These are phyloP conservation scores for Brenthis daphne DNA, from an alignment of 2,888 invertebrate genomes.

Conservation along the genomic window DNA sequence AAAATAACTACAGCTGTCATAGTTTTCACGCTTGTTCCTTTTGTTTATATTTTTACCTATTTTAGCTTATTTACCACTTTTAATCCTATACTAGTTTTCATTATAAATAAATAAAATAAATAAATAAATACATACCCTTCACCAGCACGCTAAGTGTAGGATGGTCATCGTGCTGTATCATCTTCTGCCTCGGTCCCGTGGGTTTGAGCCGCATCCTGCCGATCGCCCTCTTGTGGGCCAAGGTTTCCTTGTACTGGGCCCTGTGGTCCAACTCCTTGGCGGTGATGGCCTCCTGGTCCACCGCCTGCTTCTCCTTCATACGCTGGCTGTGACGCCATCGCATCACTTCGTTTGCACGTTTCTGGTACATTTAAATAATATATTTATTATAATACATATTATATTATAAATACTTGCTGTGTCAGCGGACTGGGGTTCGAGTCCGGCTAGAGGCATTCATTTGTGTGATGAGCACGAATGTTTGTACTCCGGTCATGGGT, in stretches of 20 bases:
- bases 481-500: too few species aligned
- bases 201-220: slow-evolving; percentile 81
- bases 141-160: slow-evolving; percentile 84
- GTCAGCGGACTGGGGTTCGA: too few species aligned
- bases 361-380: slow-evolving; percentile 60
- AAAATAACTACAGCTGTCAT: too few species aligned
- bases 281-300: slow-evolving; percentile 84
- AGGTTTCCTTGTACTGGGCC: slow-evolving; percentile 83
- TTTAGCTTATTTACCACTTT: too few species aligned
- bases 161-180: slow-evolving; percentile 73
- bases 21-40: too few species aligned
- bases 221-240: slow-evolving; percentile 82
- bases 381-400: too few species aligned
- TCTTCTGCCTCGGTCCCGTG: slow-evolving; percentile 82
- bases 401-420: too few species aligned
- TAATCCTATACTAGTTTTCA: too few species aligned
- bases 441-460: neutral
- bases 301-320: slow-evolving; percentile 83
- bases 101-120: neutral
- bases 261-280: slow-evolving; percentile 85
- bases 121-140: slow-evolving; percentile 76
- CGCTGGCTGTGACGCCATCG: slow-evolving; percentile 83
- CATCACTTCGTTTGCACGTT: slow-evolving; percentile 86
- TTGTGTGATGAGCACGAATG: too few species aligned
- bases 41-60: too few species aligned